Conservation (phyloP, 1,140 invertebrate species). For the Amyelois transitella region DNA sequence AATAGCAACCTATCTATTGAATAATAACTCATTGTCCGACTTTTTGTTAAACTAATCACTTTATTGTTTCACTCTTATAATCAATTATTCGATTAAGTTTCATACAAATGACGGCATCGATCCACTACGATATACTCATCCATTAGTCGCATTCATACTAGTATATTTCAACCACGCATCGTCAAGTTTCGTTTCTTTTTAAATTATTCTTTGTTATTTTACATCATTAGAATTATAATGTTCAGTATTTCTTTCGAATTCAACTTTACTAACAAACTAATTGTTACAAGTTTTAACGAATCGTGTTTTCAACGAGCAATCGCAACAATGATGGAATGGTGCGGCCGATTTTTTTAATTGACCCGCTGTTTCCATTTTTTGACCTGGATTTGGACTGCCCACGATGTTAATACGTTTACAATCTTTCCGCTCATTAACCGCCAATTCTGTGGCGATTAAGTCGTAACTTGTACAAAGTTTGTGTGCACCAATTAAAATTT, state of each 20-base stretch:
- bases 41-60: slow-evolving; percentile 69
- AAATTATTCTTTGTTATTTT: slow-evolving; percentile 19
- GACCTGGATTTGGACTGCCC: slow-evolving; percentile 35
- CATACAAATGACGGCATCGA: slow-evolving; percentile 50
- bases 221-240: slow-evolving; percentile 13
- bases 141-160: slow-evolving; percentile 35
- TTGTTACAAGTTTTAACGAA: slow-evolving; percentile 8
- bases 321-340: slow-evolving; percentile 20
- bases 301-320: slow-evolving; percentile 16
- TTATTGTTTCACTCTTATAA: slow-evolving; percentile 67
- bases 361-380: slow-evolving; percentile 17
- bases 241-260: slow-evolving; percentile 9
- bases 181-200: slow-evolving; percentile 9
- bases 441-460: slow-evolving; percentile 56
- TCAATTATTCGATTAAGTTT: slow-evolving; percentile 69
- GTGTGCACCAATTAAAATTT: slow-evolving; percentile 58
- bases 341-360: slow-evolving; percentile 34
- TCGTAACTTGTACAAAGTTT: slow-evolving; percentile 52
- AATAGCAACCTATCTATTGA: slow-evolving; percentile 54
- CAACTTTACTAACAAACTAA: background rate
- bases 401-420: slow-evolving; percentile 49
- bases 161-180: slow-evolving; percentile 13
- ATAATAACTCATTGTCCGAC: slow-evolving; percentile 70
- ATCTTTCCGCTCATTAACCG: slow-evolving; percentile 64
- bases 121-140: slow-evolving; percentile 50